Base-by-base conservation (phyloP, 2,113 vertebrate genomes). In the Macrotus californicus region DNA sequence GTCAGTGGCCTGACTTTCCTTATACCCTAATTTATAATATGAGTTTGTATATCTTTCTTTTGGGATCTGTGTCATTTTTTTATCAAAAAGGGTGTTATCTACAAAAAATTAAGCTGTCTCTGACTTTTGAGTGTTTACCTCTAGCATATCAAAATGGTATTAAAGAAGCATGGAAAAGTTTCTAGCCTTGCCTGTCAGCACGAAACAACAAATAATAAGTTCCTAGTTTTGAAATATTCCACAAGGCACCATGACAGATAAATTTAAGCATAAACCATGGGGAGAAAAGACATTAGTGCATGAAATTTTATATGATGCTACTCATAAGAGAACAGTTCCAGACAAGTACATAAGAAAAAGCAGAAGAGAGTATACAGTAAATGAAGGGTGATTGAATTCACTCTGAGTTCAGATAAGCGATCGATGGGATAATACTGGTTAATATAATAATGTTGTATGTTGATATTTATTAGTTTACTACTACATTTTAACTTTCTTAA, bases 281-380 rank as follows among this genome's bases (percentile, higher is more conserved):
- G 36, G n/a, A 67, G 13, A 67, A 94, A 80, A 70, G 8, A 61
- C 36, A 39, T 54, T 82, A 92, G 24, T 79, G 11, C 48, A 69
- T 92, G 14, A 91, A 79, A 87, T 96, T 86, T 80, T 96, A 95
- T 94, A 59, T 69, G 67, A 48, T 15, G 24, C 16, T 73, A 59
- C 52, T 93, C 64, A 52, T 56, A 34, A 87, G 83, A 76, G 29
- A 61, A 82, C 10, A 84, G 18, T 66, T 87, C 34, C 24, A 94
- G 31, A 77, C 26, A 73, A 48, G 16, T 70, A 29, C 82, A 31
- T 81, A 72, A 56, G 43, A 69, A 56, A 83, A 89, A 24, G 14
- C 22, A 77, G 36, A 91, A 79, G 24, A 54, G 2, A 59, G 1
- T 77, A 18, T 97, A 1, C 66, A 85, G 64, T 70, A 75, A 91